Evolutionary conservation across 2,888 invertebrate species (phyloP).

Genomic region (Melinopterus prodromus): DNA sequence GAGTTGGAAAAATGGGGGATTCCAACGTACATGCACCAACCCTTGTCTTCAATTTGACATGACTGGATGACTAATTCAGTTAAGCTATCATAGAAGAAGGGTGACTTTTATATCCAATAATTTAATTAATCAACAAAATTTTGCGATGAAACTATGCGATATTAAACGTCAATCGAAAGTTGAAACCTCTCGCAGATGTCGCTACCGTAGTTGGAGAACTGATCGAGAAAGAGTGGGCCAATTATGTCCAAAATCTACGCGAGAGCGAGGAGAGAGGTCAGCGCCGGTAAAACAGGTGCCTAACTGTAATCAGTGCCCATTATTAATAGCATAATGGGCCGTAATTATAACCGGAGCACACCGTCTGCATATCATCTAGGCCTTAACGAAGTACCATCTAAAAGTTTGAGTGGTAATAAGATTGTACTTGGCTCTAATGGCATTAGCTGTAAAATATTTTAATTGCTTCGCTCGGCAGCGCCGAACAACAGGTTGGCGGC

Average conservation of each 20-base stretch:
- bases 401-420: conserved; percentile 26
- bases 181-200: background rate
- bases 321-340: conserved; percentile 25
- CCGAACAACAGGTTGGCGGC: conserved; percentile 4
- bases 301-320: conserved; percentile 22
- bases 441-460: conserved; percentile 26
- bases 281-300: conserved; percentile 18
- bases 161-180: background rate
- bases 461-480: conserved; percentile 10
- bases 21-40: conserved; percentile 22
- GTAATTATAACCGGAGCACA: conserved; percentile 23
- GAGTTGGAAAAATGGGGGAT: conserved; percentile 29
- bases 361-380: conserved; percentile 20
- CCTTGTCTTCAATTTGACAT: conserved; percentile 28
- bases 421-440: conserved; percentile 15
- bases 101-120: background rate
- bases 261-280: background rate
- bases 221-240: background rate
- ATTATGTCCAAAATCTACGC: background rate
- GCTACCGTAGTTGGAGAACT: background rate
- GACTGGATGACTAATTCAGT: background rate
- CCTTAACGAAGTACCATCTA: conserved; percentile 25
- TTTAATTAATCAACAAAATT: background rate
- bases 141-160: no score
- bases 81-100: background rate